A percentile compares a stretch with the other conserved stretches of the same genome.
Evolutionary conservation across 2,888 invertebrate species (phyloP).

Genomic region (Sinhomidia bicolor): DNA sequence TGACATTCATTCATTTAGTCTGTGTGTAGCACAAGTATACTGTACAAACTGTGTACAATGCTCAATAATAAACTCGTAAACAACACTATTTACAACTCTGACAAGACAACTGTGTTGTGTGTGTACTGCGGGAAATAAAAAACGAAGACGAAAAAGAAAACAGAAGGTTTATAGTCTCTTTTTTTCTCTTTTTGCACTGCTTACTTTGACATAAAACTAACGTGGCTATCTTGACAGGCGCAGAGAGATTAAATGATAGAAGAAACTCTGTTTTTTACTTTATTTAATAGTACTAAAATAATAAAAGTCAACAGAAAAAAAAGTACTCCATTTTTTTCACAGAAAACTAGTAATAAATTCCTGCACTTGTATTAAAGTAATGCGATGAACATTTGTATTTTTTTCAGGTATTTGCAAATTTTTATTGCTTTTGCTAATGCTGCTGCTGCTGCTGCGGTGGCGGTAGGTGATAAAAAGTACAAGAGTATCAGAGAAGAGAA

Average conservation of each 20-base stretch:
- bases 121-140: no score
- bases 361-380: neutral
- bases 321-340: neutral
- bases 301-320: conserved; percentile 28
- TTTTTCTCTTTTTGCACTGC: neutral
- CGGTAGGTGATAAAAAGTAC: neutral
- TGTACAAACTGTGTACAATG: neutral
- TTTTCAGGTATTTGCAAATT: neutral
- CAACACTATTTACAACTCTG: conserved; percentile 15
- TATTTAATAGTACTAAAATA: neutral
- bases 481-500: neutral
- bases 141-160: neutral
- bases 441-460: neutral
- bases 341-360: neutral
- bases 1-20: neutral
- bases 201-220: no score
- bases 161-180: neutral
- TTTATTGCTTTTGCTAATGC: neutral
- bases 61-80: conserved; percentile 1
- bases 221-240: neutral
- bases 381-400: no score
- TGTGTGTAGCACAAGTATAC: neutral
- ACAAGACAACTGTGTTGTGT: conserved; percentile 25
- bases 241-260: neutral
- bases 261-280: neutral